phyloP scores from a whole-genome alignment of 2,888 invertebrate genomes.

The Aromia moschata region DNA sequence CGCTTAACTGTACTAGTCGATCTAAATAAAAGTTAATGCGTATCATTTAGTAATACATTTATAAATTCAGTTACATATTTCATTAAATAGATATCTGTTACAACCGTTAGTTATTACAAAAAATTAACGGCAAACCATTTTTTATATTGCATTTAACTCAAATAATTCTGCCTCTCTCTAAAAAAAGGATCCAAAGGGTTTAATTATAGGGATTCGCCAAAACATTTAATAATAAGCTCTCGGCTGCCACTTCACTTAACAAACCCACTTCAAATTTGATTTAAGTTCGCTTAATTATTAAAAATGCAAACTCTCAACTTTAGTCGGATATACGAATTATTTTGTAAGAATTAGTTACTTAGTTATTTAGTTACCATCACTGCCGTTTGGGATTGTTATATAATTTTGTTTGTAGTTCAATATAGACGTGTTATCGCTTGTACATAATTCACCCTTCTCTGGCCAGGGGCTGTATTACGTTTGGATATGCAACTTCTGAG shows the following conservation, averaged over 20 bases:
- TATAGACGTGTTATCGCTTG: conserved; percentile 20
- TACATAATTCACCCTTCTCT: conserved; percentile 16
- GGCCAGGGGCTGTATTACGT: conserved; percentile 14
- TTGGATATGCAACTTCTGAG: conserved; percentile 20
- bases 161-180: too few relatives aligned
- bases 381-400: conserved; percentile 17
- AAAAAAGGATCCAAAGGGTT: too few relatives aligned
- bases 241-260: background rate
- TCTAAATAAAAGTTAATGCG: too few relatives aligned
- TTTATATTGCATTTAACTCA: too few relatives aligned
- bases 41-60: too few relatives aligned
- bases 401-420: conserved; percentile 21
- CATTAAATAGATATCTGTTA: too few relatives aligned
- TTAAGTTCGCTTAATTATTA: conserved; percentile 5
- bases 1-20: too few relatives aligned
- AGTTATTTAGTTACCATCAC: conserved; percentile 1
- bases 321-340: conserved; percentile 4
- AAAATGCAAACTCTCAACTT: conserved; percentile 10
- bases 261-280: background rate
- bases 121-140: too few relatives aligned
- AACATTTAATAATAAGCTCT: background rate
- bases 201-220: background rate
- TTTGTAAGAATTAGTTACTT: conserved; percentile 13
- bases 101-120: too few relatives aligned
- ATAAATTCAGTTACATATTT: too few relatives aligned